A percentile compares a stretch with the other conserved stretches of the same genome.
These are phyloP conservation scores for Hirtodrosophila duncani DNA, from an alignment of 2,888 invertebrate genomes.

Conservation along the genomic window DNA sequence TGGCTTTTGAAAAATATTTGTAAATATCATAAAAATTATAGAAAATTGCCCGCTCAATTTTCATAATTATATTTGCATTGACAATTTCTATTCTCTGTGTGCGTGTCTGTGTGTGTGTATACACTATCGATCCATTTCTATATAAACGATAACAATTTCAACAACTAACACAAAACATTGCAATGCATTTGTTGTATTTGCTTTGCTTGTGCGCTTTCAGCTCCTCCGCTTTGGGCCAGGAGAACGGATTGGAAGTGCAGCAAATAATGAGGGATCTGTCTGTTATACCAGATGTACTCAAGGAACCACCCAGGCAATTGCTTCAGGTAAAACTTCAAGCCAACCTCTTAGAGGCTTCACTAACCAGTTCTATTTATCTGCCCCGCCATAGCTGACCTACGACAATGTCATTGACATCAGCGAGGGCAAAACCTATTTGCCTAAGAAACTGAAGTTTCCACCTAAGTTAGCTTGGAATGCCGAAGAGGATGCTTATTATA, in stretches of 20 bases:
- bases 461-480: constrained; percentile 67
- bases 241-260: constrained; percentile 36
- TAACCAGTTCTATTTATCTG: neutral
- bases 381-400: constrained; percentile 41
- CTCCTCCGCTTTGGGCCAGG: constrained; percentile 7
- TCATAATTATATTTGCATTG: constrained; percentile 49
- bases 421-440: constrained; percentile 85
- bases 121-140: constrained; percentile 35
- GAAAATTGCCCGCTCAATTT: constrained; percentile 53
- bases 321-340: constrained; percentile 40
- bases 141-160: constrained; percentile 25
- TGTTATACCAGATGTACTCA: constrained; percentile 59
- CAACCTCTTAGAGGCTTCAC: fast-evolving
- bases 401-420: constrained; percentile 78
- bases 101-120: constrained; percentile 22
- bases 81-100: constrained; percentile 29
- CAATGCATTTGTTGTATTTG: constrained; percentile 33
- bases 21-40: constrained; percentile 13
- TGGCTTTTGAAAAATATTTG: no score
- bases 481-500: constrained; percentile 57
- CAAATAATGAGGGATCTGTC: constrained; percentile 52
- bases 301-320: constrained; percentile 51
- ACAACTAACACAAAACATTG: constrained; percentile 4
- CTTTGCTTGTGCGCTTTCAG: constrained; percentile 12
- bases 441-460: constrained; percentile 79